These are phyloP conservation scores for Tachyglossus aculeatus DNA, from an alignment of 2,797 vertebrate genomes.

Conservation along the genomic window DNA sequence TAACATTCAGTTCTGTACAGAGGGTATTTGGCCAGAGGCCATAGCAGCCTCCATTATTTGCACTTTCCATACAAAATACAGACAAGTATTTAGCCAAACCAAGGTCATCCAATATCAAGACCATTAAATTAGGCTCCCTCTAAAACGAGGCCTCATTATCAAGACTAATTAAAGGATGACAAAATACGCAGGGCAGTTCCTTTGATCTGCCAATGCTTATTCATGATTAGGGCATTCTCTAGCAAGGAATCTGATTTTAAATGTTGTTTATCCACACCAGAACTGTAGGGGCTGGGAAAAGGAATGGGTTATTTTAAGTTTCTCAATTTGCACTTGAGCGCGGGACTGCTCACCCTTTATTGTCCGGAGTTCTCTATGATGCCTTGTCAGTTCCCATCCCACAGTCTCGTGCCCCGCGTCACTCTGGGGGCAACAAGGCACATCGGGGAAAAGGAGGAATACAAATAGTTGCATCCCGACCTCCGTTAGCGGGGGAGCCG, in stretches of 20 bases:
- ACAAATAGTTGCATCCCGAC: slow-evolving; percentile 18
- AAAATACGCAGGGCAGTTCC: slow-evolving; percentile 52
- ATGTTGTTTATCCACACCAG: slow-evolving; percentile 35
- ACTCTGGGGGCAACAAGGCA: slow-evolving; percentile 9
- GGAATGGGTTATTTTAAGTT: not conserved
- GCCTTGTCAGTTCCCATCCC: slow-evolving; percentile 8
- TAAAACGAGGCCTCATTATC: slow-evolving; percentile 68
- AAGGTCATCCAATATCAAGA: slow-evolving; percentile 68
- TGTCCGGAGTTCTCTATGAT: slow-evolving; percentile 9
- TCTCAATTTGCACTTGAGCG: slow-evolving; percentile 27
- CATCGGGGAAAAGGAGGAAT: not conserved
- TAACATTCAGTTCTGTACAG: slow-evolving; percentile 50
- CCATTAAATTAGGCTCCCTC: slow-evolving; percentile 67
- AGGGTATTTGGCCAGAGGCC: slow-evolving; percentile 43
- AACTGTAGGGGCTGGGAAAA: slow-evolving; percentile 15
- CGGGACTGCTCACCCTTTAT: slow-evolving; percentile 39
- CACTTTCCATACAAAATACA: slow-evolving; percentile 57
- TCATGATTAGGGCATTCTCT: slow-evolving; percentile 36
- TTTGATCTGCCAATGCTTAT: slow-evolving; percentile 44
- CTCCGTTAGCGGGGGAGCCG: slow-evolving; percentile 26
- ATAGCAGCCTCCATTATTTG: slow-evolving; percentile 61
- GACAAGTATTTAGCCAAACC: slow-evolving; percentile 49
- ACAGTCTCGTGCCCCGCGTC: slow-evolving; percentile 18
- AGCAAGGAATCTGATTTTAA: slow-evolving; percentile 45
- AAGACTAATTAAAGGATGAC: slow-evolving; percentile 70